Conservation (phyloP, 2,797 vertebrate genomes). For the Pachyuromys duprasi region DNA sequence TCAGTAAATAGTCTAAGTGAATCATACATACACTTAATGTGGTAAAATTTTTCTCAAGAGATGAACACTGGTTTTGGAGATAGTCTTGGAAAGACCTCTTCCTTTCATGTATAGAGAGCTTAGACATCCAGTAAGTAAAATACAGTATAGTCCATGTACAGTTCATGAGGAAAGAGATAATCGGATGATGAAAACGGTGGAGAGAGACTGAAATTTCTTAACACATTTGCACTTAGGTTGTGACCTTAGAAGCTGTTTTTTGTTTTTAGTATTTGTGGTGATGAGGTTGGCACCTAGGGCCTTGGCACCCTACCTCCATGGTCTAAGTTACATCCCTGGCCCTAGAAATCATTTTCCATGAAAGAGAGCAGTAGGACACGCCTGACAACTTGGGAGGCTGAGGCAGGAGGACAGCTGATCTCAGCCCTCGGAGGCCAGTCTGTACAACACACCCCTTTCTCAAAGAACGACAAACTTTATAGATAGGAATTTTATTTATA, state of each 20-base stretch:
- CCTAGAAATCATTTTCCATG: background rate
- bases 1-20: slow-evolving; percentile 30
- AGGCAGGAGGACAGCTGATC: background rate
- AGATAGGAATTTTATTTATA: slow-evolving; percentile 12
- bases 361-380: background rate
- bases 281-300: background rate
- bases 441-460: background rate
- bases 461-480: background rate
- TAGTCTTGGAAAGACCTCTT: background rate
- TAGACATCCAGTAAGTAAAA: background rate
- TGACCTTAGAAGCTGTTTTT: slow-evolving; percentile 31
- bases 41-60: background rate
- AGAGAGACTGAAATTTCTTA: slow-evolving; percentile 22
- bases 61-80: slow-evolving; percentile 6
- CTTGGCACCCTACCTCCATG: background rate
- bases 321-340: background rate
- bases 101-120: slow-evolving; percentile 25
- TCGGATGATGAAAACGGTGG: background rate
- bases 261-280: background rate
- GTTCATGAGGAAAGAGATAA: background rate
- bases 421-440: background rate
- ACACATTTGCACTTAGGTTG: background rate
- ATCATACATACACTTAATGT: background rate
- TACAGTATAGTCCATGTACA: background rate
- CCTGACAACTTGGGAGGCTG: background rate